phyloP scores from a whole-genome alignment of 2,888 invertebrate genomes.

The Stenurella melanura region DNA sequence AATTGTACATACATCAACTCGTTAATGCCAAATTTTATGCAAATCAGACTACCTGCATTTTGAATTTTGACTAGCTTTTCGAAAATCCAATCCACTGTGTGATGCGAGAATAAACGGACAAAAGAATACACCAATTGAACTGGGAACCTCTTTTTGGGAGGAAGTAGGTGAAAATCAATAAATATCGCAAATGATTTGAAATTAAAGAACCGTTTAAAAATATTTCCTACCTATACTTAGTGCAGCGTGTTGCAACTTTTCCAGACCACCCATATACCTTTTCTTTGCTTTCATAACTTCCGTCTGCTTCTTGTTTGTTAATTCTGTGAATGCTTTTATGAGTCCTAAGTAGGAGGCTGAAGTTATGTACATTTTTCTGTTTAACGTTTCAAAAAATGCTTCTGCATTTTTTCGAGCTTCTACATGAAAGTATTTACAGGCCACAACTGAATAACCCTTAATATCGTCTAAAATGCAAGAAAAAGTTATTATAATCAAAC shows the following conservation, averaged over 20 bases:
- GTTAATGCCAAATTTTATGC: too few relatives aligned
- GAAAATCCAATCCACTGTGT: too few relatives aligned
- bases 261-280: conserved; percentile 76
- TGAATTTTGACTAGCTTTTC: too few relatives aligned
- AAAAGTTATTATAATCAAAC: too few relatives aligned
- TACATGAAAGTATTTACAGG: conserved; percentile 92
- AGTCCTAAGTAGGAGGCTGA: conserved; percentile 90
- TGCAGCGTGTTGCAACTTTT: conserved; percentile 86
- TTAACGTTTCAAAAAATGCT: conserved; percentile 80
- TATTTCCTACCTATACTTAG: conserved; percentile 79
- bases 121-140: too few relatives aligned
- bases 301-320: conserved; percentile 83
- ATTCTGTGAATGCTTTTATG: conserved; percentile 83
- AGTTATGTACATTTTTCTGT: conserved; percentile 87
- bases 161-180: too few relatives aligned
- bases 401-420: conserved; percentile 80
- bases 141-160: too few relatives aligned
- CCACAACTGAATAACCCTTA: conserved; percentile 80
- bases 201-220: neutral
- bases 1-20: too few relatives aligned
- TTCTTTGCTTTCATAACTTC: conserved; percentile 84
- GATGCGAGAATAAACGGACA: too few relatives aligned
- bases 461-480: conserved; percentile 66
- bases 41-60: too few relatives aligned
- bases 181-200: neutral